Evolutionary conservation across 2,113 vertebrate genomes (phyloP).

Genomic region (Misgurnus mizolepis): DNA sequence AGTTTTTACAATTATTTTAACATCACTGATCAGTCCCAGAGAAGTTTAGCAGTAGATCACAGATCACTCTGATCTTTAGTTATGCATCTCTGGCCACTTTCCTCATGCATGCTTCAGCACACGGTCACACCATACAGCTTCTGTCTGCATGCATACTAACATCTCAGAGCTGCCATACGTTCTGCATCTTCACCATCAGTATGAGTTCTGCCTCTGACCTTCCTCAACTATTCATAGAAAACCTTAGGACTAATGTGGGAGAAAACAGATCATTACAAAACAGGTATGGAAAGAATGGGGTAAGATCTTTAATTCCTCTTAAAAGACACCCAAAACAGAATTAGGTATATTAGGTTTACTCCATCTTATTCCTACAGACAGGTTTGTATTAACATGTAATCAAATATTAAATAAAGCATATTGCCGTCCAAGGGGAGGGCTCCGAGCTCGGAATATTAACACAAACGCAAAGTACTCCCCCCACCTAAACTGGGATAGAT

Average conservation of each 20-base stretch:
- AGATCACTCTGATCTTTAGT: conserved; percentile 21
- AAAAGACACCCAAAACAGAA: too few relatives aligned
- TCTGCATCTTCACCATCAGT: conserved; percentile 2
- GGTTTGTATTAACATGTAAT: too few relatives aligned
- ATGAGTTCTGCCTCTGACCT: background rate
- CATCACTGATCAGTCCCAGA: background rate
- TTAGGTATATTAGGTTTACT: too few relatives aligned
- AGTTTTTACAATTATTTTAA: too few relatives aligned
- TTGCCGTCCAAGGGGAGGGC: too few relatives aligned
- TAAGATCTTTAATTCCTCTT: too few relatives aligned
- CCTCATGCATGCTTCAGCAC: conserved; percentile 10
- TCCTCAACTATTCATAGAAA: background rate
- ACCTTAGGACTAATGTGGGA: conserved; percentile 7
- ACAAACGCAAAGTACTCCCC: too few relatives aligned
- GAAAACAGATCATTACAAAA: background rate
- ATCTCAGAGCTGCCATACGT: background rate
- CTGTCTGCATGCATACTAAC: conserved; percentile 25
- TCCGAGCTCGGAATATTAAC: too few relatives aligned
- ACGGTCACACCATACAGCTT: background rate
- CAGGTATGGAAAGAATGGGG: too few relatives aligned
- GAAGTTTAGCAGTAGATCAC: conserved; percentile 7
- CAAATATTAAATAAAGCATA: too few relatives aligned
- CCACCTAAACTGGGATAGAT: too few relatives aligned
- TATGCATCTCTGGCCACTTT: background rate
- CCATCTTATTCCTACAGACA: too few relatives aligned